phyloP scores from a whole-genome alignment of 92 coral and sea anemone genomes.

The Scolanthus callimorphus region DNA sequence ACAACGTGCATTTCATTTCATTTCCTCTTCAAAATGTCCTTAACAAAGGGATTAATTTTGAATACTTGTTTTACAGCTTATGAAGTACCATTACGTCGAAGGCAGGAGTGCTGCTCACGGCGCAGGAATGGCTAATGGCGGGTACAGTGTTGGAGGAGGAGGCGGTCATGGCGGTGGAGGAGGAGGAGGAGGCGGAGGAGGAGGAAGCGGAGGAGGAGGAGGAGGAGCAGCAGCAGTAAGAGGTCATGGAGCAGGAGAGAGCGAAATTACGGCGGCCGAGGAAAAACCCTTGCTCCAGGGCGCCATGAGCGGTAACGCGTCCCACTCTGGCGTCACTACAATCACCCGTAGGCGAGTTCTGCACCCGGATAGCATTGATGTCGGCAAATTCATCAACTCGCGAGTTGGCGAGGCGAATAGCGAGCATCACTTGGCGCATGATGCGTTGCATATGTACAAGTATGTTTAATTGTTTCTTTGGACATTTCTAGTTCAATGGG shows the following conservation, averaged over 20 bases:
- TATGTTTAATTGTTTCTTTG: not conserved
- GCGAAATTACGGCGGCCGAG: constrained; percentile 65
- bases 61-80: constrained; percentile 36
- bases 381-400: constrained; percentile 85
- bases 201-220: constrained; percentile 40
- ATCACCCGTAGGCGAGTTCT: constrained; percentile 55
- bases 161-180: constrained; percentile 21
- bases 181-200: constrained; percentile 27
- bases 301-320: constrained; percentile 47
- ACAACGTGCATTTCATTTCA: too few relatives aligned
- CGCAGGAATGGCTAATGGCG: constrained; percentile 38
- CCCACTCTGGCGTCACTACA: constrained; percentile 66
- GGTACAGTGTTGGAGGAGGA: constrained; percentile 32
- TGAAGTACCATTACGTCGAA: constrained; percentile 75
- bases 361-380: constrained; percentile 83
- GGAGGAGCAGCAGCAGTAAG: constrained; percentile 43
- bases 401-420: constrained; percentile 92
- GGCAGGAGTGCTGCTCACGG: too few relatives aligned
- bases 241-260: constrained; percentile 39
- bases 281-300: constrained; percentile 68
- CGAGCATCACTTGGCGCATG: constrained; percentile 82
- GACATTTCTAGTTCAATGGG: too few relatives aligned
- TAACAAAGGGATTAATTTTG: too few relatives aligned
- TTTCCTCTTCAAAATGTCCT: too few relatives aligned
- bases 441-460: constrained; percentile 78